Conservation (phyloP, 2,888 invertebrate species). For the Andrena bicolor region DNA sequence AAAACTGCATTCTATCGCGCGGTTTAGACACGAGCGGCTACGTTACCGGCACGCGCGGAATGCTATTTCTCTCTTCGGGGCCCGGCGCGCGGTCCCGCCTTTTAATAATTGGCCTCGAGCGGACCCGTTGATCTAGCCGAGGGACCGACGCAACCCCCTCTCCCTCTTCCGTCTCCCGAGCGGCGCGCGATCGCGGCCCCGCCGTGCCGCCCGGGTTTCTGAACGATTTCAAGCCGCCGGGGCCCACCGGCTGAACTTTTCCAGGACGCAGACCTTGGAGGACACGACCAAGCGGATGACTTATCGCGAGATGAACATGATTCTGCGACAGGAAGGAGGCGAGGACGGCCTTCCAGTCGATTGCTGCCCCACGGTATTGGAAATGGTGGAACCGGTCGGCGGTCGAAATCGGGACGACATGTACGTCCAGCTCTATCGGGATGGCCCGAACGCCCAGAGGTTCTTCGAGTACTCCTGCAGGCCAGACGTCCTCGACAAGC, state of each 20-base stretch:
- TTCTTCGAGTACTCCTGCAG: conserved; percentile 94
- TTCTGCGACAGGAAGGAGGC: conserved; percentile 87
- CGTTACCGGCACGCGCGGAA: conserved; percentile 66
- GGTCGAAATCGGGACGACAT: conserved; percentile 91
- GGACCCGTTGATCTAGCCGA: background rate
- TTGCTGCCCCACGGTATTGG: conserved; percentile 93
- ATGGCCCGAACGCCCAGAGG: conserved; percentile 89
- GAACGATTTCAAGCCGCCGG: background rate
- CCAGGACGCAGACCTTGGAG: conserved; percentile 79
- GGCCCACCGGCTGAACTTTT: conserved; percentile 40
- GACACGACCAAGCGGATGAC: conserved; percentile 87
- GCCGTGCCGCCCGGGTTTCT: background rate
- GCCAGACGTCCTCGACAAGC: conserved; percentile 89
- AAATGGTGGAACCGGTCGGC: conserved; percentile 92
- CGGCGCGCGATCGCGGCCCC: background rate
- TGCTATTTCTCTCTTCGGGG: conserved; percentile 68
- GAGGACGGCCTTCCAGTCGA: conserved; percentile 87
- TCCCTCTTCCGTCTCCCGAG: too few species aligned
- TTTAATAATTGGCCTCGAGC: conserved; percentile 1
- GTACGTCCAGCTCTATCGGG: conserved; percentile 91
- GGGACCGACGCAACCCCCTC: background rate
- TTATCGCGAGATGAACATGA: conserved; percentile 89
- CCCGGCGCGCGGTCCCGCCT: conserved; percentile 4
- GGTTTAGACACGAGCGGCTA: conserved; percentile 50
- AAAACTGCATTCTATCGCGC: conserved; percentile 50